Conservation (phyloP, 2,113 vertebrate species). For the Leptodactylus fuscus region DNA sequence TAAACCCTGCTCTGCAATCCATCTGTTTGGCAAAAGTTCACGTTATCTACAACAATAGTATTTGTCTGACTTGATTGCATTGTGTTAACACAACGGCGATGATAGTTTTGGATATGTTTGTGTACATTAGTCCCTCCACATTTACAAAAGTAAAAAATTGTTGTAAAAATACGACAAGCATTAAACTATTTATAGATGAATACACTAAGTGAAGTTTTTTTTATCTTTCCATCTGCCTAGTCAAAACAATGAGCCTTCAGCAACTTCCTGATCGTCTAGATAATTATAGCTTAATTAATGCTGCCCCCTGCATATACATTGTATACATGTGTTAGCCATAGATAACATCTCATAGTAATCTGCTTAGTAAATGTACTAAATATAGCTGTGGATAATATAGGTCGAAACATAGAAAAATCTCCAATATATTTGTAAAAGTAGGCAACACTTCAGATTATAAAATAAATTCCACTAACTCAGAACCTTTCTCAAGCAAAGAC, state of each 20-base stretch:
- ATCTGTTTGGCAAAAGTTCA: not conserved
- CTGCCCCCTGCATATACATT: not conserved
- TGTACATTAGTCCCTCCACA: not conserved
- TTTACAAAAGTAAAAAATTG: not conserved
- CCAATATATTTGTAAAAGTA: no score
- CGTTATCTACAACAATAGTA: constrained; percentile 5
- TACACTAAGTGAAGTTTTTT: not conserved
- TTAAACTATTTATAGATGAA: not conserved
- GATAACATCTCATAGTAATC: not conserved
- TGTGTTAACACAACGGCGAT: not conserved
- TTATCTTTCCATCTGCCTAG: not conserved
- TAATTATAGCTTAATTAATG: constrained; percentile 20
- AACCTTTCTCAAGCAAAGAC: no score
- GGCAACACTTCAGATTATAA: no score
- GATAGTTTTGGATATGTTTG: not conserved
- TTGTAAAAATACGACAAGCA: not conserved
- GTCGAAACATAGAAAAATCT: not conserved
- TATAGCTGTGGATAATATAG: not conserved
- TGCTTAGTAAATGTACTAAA: not conserved
- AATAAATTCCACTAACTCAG: no score
- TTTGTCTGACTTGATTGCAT: not conserved
- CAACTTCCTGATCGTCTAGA: not conserved
- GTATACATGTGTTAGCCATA: not conserved
- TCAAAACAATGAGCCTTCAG: not conserved
- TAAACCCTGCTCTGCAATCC: not conserved